These are phyloP conservation scores for Mormyrus proboscirostris DNA, from an alignment of 2,797 vertebrate species.

Conservation along the genomic window DNA sequence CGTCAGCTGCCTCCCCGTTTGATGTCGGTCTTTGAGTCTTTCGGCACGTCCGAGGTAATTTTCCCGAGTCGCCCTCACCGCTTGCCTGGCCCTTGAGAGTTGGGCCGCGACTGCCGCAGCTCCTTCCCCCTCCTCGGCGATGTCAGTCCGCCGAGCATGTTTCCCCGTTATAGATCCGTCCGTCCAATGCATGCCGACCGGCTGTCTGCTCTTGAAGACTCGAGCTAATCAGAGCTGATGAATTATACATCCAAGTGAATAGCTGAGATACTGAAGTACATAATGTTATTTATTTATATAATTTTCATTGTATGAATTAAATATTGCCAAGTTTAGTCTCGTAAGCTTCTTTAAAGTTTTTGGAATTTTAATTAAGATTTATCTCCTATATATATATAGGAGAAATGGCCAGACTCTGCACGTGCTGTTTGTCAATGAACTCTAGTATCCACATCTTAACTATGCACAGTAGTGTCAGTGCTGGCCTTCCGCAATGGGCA, in stretches of 20 bases:
- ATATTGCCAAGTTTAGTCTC: constrained; percentile 22
- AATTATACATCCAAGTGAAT: constrained; percentile 80
- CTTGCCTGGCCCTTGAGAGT: constrained; percentile 39
- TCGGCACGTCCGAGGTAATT: constrained; percentile 57
- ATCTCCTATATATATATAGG: background rate
- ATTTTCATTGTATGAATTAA: constrained; percentile 25
- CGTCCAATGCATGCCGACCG: constrained; percentile 34
- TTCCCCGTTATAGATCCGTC: constrained; percentile 22
- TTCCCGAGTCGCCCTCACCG: constrained; percentile 43
- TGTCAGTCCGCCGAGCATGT: constrained; percentile 28
- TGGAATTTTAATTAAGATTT: constrained; percentile 14
- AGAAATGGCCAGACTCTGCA: background rate
- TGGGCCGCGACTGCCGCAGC: constrained; percentile 41
- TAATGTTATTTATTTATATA: constrained; percentile 54
- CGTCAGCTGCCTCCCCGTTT: constrained; percentile 54
- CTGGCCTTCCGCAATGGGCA: background rate
- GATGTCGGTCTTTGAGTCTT: constrained; percentile 56
- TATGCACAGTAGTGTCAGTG: background rate
- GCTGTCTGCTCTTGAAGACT: constrained; percentile 44
- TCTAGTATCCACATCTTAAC: background rate
- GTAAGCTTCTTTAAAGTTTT: constrained; percentile 17
- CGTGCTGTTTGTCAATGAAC: background rate
- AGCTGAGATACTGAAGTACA: constrained; percentile 55
- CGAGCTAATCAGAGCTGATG: constrained; percentile 67
- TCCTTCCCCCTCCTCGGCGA: constrained; percentile 25